phyloP scores from a whole-genome alignment of 2,113 vertebrate genomes.

The Colossoma macropomum region DNA sequence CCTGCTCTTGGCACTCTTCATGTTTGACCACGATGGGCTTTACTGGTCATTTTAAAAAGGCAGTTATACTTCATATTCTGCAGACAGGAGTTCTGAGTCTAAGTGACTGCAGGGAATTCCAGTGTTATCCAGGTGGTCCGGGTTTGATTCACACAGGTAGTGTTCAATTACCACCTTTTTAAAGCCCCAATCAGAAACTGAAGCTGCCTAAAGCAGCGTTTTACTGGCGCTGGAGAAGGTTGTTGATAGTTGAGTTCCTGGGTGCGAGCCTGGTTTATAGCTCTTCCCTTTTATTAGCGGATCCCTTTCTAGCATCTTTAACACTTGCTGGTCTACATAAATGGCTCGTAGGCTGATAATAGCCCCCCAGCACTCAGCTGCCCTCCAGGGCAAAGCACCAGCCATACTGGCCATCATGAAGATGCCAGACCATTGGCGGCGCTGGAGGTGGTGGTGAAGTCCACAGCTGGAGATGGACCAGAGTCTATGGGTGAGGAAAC shows the following conservation, averaged over 20 bases:
- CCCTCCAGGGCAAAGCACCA: neutral
- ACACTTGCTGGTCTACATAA: neutral
- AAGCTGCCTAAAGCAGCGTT: conserved; percentile 8
- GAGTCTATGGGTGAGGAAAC: conserved; percentile 77
- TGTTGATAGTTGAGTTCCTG: neutral
- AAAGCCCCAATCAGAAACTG: neutral
- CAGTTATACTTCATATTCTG: neutral
- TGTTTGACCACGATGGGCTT: neutral
- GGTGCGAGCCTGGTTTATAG: neutral
- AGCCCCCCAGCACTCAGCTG: neutral
- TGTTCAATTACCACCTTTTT: neutral
- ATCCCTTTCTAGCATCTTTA: conserved; percentile 9
- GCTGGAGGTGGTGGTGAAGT: conserved; percentile 71
- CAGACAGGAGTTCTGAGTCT: neutral
- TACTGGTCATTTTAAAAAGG: neutral
- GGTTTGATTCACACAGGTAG: neutral
- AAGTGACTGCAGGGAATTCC: neutral
- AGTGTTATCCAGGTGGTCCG: neutral
- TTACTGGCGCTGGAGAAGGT: neutral
- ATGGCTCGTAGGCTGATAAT: neutral
- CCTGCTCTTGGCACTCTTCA: neutral
- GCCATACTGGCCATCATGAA: conserved; percentile 67
- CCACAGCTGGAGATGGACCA: conserved; percentile 65
- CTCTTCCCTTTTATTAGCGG: conserved; percentile 25
- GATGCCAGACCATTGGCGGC: conserved; percentile 81